Evolutionary conservation across 2,888 invertebrate genomes (phyloP), one percentile per base, ranked within the genome.

Genomic region (Congeria kusceri): DNA sequence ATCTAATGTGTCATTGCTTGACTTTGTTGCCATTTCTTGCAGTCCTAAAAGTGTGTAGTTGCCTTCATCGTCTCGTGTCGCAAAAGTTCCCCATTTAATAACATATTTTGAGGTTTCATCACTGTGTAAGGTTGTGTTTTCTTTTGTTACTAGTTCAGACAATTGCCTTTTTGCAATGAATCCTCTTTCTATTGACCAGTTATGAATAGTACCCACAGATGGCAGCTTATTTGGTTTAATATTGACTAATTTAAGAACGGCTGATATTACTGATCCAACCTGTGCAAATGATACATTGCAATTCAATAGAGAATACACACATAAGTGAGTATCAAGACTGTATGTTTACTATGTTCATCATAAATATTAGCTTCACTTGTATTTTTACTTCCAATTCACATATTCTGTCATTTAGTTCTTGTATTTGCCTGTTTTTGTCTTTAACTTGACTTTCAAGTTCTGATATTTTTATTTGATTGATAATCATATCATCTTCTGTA

Each of bases 61-160:
- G 1, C 77, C 68, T 18, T 67, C 63, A 3, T n/a, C 7, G 18
- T 72, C 61, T 18, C 72, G 23, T n/a, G 63, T 64, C 2, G 64
- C 71, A 58, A 71, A 71, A n/a, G 71, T 64, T n/a, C 64, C 71
- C 63, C 63, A 70, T 32, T 74, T 74, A 18, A 56, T 28, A 9
- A 61, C 67, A 62, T 46, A 78, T 46, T 78, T 74, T 46, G 69
- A 70, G 18, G 78, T 56, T 29, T 78, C 78, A 65, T 78, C 78
- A 25, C 65, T 69, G 23, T 76, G 46, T 23, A 74, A 18, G 32
- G 65, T 56, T 27, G 62, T 65, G 28, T 70, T 25, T 28, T n/a
- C 9, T 25, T 69, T 53, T 5, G 44, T n/a, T 4, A 44, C 56
- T 7, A 29, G 27, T 23, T 64, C 57, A 15, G 71, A 32, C 15